Percentiles rank a stretch among this genome's conserved stretches.
Evolutionary conservation across 2,797 vertebrate genomes (phyloP).

Genomic region (Liparis tanakae): DNA sequence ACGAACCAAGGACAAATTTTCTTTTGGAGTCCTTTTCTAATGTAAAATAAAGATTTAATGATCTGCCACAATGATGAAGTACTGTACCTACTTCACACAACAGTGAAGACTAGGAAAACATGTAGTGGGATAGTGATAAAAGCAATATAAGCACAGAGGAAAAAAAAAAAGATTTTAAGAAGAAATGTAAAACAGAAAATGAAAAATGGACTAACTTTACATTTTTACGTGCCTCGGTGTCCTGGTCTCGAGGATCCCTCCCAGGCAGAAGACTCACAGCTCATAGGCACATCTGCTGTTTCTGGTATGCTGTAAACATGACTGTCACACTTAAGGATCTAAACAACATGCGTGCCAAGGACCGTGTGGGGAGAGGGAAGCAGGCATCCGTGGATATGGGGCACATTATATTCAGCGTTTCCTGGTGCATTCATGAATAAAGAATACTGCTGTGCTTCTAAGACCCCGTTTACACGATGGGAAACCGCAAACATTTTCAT

Average conservation of each 20-base stretch:
- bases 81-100: background rate
- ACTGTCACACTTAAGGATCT: conserved; percentile 51
- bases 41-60: background rate
- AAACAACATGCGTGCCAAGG: conserved; percentile 37
- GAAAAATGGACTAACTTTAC: background rate
- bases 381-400: conserved; percentile 17
- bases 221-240: conserved; percentile 1
- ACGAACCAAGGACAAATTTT: background rate
- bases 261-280: conserved; percentile 22
- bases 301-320: conserved; percentile 45
- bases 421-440: conserved; percentile 15
- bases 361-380: conserved; percentile 10
- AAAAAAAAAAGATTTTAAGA: background rate
- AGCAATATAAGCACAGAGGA: background rate
- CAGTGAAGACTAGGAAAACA: background rate
- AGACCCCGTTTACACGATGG: too few species aligned
- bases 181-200: conserved; percentile 1
- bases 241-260: conserved; percentile 17
- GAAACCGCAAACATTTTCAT: too few species aligned
- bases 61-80: background rate
- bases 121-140: background rate
- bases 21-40: background rate
- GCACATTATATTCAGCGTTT: conserved; percentile 40
- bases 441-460: conserved; percentile 6
- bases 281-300: conserved; percentile 47